Evolutionary conservation across 2,113 vertebrate genomes (phyloP).

Genomic region (Muscicapa adusta): DNA sequence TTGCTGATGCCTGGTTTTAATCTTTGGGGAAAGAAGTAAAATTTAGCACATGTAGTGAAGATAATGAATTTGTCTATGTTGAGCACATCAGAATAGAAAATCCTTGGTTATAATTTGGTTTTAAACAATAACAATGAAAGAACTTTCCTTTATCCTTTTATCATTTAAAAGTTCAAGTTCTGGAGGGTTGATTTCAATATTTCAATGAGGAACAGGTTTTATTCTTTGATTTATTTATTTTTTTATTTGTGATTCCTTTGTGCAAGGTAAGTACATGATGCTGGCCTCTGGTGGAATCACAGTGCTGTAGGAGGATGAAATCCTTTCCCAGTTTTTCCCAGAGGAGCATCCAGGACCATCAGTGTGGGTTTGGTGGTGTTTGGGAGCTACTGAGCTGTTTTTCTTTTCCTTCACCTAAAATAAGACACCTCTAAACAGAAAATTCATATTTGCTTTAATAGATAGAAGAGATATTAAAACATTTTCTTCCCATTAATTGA

Average conservation of each 20-base stretch:
- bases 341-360: rapidly evolving
- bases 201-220: background rate
- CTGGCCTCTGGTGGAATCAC: rapidly evolving
- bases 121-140: background rate
- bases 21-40: background rate
- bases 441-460: background rate
- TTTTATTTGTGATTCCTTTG: background rate
- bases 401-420: background rate
- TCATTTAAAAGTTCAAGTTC: background rate
- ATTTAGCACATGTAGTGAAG: background rate
- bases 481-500: background rate
- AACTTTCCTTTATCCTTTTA: background rate
- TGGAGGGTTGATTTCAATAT: background rate
- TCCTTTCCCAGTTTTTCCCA: rapidly evolving
- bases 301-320: background rate
- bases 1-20: background rate
- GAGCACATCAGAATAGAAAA: background rate
- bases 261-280: rapidly evolving
- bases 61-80: background rate
- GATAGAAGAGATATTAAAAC: rapidly evolving
- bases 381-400: background rate
- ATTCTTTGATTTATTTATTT: background rate
- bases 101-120: background rate
- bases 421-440: background rate
- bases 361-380: background rate